These are phyloP conservation scores for Python bivittatus DNA, from an alignment of 2,113 vertebrate genomes.

Conservation along the genomic window DNA sequence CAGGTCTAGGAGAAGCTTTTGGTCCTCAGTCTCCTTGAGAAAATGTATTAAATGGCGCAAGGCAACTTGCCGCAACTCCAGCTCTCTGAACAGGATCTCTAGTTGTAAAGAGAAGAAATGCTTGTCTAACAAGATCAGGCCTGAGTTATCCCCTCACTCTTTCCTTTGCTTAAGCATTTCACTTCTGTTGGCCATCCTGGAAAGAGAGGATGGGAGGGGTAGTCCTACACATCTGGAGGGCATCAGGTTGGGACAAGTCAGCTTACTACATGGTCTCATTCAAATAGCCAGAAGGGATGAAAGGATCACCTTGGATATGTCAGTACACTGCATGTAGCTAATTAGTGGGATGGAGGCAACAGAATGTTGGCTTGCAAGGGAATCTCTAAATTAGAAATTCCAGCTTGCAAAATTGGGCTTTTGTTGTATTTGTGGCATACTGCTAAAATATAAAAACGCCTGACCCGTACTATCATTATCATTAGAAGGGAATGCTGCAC, in stretches of 20 bases:
- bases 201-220: not conserved
- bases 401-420: not conserved
- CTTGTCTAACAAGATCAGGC: not conserved
- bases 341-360: not conserved
- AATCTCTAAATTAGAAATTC: not conserved
- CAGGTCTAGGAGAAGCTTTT: slow-evolving; percentile 87
- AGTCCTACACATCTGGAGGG: not conserved
- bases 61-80: slow-evolving; percentile 86
- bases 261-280: not conserved
- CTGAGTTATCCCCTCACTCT: not conserved
- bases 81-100: slow-evolving; percentile 91
- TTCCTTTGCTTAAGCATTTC: not conserved
- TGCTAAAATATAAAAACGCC: not conserved
- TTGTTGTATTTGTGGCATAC: not conserved
- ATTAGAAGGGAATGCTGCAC: not conserved
- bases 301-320: not conserved
- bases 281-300: not conserved
- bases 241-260: not conserved
- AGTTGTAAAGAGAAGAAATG: slow-evolving; percentile 7
- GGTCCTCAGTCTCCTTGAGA: slow-evolving; percentile 86
- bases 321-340: not conserved
- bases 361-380: not conserved
- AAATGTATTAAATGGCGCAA: slow-evolving; percentile 90
- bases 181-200: not conserved
- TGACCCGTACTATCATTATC: not conserved